Conservation (phyloP, 2,797 vertebrate species). For the Amblyraja radiata region DNA sequence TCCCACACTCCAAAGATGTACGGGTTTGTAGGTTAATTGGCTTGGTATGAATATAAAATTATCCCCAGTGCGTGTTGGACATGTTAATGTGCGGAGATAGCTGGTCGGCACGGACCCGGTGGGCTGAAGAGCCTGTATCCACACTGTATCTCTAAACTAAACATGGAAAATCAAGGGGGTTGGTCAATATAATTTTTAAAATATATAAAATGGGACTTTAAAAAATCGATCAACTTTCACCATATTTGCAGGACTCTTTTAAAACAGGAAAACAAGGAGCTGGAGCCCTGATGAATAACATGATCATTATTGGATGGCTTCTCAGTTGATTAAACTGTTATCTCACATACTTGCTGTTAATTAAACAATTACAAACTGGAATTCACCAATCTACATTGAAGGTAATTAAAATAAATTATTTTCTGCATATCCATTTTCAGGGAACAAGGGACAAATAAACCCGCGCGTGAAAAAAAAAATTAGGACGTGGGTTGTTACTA, state of each 20-base stretch:
- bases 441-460: not conserved
- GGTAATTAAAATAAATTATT: conserved; percentile 26
- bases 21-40: no score
- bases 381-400: not conserved
- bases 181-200: not conserved
- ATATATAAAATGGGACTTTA: not conserved
- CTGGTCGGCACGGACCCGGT: no score
- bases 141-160: no score
- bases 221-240: not conserved
- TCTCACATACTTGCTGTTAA: conserved; percentile 27
- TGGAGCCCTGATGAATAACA: not conserved
- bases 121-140: no score
- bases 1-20: no score
- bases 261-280: not conserved
- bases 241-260: conserved; percentile 5
- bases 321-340: conserved; percentile 12
- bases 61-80: no score
- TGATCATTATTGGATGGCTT: not conserved
- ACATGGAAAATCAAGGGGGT: not conserved
- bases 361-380: not conserved
- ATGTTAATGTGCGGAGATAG: no score
- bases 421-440: not conserved
- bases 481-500: not conserved
- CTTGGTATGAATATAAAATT: no score
- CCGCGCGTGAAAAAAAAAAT: not conserved